These are phyloP conservation scores for Perizoma flavofasciatum DNA, from an alignment of 2,888 invertebrate genomes.

Conservation along the genomic window DNA sequence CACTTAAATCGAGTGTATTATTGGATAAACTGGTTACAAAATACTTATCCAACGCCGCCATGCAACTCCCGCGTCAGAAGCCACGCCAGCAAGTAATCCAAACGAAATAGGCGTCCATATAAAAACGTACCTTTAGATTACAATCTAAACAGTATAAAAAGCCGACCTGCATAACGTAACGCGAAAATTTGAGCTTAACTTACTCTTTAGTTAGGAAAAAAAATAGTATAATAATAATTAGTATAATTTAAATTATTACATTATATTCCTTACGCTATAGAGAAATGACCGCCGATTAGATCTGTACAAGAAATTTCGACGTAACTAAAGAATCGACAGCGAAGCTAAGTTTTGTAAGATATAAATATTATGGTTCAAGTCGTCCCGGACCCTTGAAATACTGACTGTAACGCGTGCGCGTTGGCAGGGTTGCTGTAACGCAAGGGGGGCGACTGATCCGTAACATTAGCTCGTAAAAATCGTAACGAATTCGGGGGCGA, in stretches of 20 bases:
- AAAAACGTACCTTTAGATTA: constrained; percentile 70
- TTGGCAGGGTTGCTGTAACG: constrained; percentile 16
- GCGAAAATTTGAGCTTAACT: constrained; percentile 79
- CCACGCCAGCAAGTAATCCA: constrained; percentile 61
- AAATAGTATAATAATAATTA: constrained; percentile 73
- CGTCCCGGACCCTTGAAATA: constrained; percentile 22
- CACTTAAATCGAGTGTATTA: constrained; percentile 83
- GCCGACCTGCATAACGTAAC: constrained; percentile 67
- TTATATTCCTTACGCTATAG: constrained; percentile 68
- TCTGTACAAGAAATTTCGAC: constrained; percentile 51
- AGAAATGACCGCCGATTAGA: constrained; percentile 41
- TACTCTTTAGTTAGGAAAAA: constrained; percentile 78
- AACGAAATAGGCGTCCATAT: constrained; percentile 68
- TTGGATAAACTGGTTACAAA: constrained; percentile 83
- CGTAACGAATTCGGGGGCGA: no score
- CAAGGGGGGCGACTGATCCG: neutral
- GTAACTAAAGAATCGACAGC: constrained; percentile 35
- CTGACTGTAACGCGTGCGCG: constrained; percentile 20
- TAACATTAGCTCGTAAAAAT: no score
- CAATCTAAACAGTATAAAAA: constrained; percentile 77
- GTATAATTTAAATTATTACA: constrained; percentile 82
- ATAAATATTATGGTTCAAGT: constrained; percentile 18
- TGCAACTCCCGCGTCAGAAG: constrained; percentile 55
- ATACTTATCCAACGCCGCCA: constrained; percentile 73
- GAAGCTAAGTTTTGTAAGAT: constrained; percentile 30